Evolutionary conservation across 92 coral and sea anemone genomes (phyloP).

Genomic region (Umimayanthus kanabou): DNA sequence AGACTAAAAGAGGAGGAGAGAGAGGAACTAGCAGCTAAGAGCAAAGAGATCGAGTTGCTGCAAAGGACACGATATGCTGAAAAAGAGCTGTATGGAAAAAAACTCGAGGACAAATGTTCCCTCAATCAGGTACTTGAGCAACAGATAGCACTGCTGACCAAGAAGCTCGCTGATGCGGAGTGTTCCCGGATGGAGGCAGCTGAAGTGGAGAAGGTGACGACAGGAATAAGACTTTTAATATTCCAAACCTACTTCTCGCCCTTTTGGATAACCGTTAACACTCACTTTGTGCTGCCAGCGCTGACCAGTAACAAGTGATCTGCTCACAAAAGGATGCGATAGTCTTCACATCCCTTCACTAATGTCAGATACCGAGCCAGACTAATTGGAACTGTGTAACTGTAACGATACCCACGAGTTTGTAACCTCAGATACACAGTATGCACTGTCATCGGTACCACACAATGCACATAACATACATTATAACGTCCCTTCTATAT

Average conservation of each 20-base stretch:
- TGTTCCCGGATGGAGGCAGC: slow-evolving; percentile 62
- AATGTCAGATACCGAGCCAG: slow-evolving; percentile 29
- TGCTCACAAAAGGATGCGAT: slow-evolving; percentile 14
- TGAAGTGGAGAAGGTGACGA: slow-evolving; percentile 79
- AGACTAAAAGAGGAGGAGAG: slow-evolving; percentile 35
- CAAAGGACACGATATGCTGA: slow-evolving; percentile 45
- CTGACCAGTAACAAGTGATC: slow-evolving; percentile 15
- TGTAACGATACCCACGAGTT: not conserved
- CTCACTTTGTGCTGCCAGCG: not conserved
- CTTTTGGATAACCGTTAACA: slow-evolving; percentile 12
- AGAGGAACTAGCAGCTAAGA: slow-evolving; percentile 50
- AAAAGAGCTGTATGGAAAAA: slow-evolving; percentile 50
- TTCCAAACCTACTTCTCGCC: slow-evolving; percentile 12
- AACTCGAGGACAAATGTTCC: slow-evolving; percentile 56
- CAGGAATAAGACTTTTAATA: slow-evolving; percentile 43
- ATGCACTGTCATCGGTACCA: not conserved
- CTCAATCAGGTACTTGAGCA: slow-evolving; percentile 64
- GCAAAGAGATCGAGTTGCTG: slow-evolving; percentile 52
- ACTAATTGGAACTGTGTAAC: not conserved
- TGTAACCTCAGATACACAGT: not conserved
- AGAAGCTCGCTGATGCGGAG: slow-evolving; percentile 81
- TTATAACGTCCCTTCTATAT: not conserved
- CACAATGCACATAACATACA: not conserved
- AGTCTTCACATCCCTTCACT: slow-evolving; percentile 1
- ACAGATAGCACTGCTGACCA: slow-evolving; percentile 83